Base-by-base conservation (phyloP, 2,888 invertebrate species). In the Eupeodes luniger region DNA sequence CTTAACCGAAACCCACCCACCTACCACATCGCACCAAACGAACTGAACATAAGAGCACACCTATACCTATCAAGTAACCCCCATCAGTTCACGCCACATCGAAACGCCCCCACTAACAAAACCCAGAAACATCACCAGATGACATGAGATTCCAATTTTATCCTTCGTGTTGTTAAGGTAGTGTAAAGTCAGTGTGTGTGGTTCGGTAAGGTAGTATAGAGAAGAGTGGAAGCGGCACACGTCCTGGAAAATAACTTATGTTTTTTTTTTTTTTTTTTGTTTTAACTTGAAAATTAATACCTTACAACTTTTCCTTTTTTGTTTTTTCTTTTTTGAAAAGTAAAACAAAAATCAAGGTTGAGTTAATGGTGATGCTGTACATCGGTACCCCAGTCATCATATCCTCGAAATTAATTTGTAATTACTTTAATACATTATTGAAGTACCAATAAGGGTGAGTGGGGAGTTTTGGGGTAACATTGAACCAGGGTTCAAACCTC, bases 131-230 rank as follows among this genome's bases (percentile, higher is more conserved):
- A 74, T 78, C 81, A 79, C 59, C 79, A 51, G 64, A 79, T 75
- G 78, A 75, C 78, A 86, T 87, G 84, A 80, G 80, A 84, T 84
- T 87, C 76, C 72, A 72, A 79, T 83, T 82, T 80, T 74, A 78
- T 78, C 66, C 77, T 66, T 67, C 59, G 36, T 49, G 70, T 72
- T 76, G 76, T 76, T 85, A 64, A 66, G 51, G 75, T 75, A 27
- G 62, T 75, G 67, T 36, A 49, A 74, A 27, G 44, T 11, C 51
- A 69, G 53, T 27, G 59, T 51, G 4, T 55, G 53, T n/a, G 14
- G 16, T 16, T 40, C 11, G n/a, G 40, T 59, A 61, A 9, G 40
- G 40, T 40, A 9, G 40, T 40, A 9, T 5, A 5, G 40, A 4
- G 12, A n/a, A 61, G 51, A 44, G 34, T 27, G 53, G 16, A 62